These are phyloP conservation scores for Agraylea sexmaculata DNA, from an alignment of 1,140 invertebrate genomes.

Conservation along the genomic window DNA sequence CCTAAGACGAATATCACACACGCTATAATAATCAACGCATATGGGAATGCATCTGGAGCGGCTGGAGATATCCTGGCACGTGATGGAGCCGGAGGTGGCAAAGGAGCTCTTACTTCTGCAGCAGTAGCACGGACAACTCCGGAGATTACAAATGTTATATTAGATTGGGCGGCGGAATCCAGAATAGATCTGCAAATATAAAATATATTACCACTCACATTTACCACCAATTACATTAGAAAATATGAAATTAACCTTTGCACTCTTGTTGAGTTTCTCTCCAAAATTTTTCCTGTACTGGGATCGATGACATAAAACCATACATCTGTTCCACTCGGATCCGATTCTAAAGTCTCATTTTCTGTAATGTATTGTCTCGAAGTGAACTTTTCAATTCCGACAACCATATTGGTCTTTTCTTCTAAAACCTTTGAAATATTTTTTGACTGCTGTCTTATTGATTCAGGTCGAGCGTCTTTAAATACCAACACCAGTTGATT, in stretches of 20 bases:
- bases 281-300: conserved; percentile 57
- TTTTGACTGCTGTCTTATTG: conserved; percentile 50
- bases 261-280: conserved; percentile 56
- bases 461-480: conserved; percentile 58
- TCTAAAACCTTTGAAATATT: conserved; percentile 58
- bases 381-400: conserved; percentile 67
- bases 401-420: conserved; percentile 58
- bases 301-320: conserved; percentile 82
- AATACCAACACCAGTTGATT: conserved; percentile 71
- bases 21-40: conserved; percentile 75
- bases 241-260: conserved; percentile 44
- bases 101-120: conserved; percentile 53
- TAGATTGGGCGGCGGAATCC: conserved; percentile 44
- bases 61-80: conserved; percentile 26
- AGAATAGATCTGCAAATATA: conserved; percentile 36
- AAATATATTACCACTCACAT: conserved; percentile 1
- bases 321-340: conserved; percentile 65
- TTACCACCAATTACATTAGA: background rate
- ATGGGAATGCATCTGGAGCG: conserved; percentile 59
- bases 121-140: conserved; percentile 51
- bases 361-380: conserved; percentile 52
- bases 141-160: conserved; percentile 54
- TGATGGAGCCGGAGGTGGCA: conserved; percentile 30
- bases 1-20: conserved; percentile 77
- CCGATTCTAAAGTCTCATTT: conserved; percentile 62